phyloP scores from a whole-genome alignment of 2,888 invertebrate species.

The Melipona beecheii region DNA sequence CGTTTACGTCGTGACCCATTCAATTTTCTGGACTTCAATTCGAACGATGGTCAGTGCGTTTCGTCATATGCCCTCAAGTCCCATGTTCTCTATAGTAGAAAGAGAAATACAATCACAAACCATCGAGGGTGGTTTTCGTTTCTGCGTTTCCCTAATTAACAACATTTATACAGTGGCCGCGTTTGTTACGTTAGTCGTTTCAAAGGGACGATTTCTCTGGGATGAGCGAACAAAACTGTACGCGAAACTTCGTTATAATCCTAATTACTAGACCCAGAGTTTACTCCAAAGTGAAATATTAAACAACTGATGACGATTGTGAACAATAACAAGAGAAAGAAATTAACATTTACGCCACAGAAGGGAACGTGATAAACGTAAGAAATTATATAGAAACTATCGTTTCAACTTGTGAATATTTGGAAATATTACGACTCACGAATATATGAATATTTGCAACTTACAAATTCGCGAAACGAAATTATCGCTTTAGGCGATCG shows the following conservation, averaged over 20 bases:
- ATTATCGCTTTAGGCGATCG: slow-evolving; percentile 67
- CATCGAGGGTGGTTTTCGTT: slow-evolving; percentile 38
- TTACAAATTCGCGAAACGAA: slow-evolving; percentile 7
- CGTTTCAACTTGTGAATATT: not conserved
- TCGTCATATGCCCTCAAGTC: slow-evolving; percentile 56
- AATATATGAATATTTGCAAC: not conserved
- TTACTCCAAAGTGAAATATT: not conserved
- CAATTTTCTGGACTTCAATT: slow-evolving; percentile 76
- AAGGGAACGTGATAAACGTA: not conserved
- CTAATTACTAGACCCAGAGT: not conserved
- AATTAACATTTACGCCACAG: not conserved
- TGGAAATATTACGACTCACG: slow-evolving; percentile 1
- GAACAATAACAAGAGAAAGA: not conserved
- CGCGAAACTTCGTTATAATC: slow-evolving; percentile 39
- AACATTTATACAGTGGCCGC: slow-evolving; percentile 49
- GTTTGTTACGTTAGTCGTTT: slow-evolving; percentile 55
- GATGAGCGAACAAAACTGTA: slow-evolving; percentile 37
- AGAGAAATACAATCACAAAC: slow-evolving; percentile 23
- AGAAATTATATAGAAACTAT: not conserved
- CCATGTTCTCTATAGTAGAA: slow-evolving; percentile 25
- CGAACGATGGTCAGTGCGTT: slow-evolving; percentile 65
- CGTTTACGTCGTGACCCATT: slow-evolving; percentile 68
- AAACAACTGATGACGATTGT: not conserved
- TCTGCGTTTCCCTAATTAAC: slow-evolving; percentile 58
- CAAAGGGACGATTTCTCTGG: slow-evolving; percentile 59